These are phyloP conservation scores for Diaprepes abbreviatus DNA, from an alignment of 2,888 invertebrate genomes.

Conservation along the genomic window DNA sequence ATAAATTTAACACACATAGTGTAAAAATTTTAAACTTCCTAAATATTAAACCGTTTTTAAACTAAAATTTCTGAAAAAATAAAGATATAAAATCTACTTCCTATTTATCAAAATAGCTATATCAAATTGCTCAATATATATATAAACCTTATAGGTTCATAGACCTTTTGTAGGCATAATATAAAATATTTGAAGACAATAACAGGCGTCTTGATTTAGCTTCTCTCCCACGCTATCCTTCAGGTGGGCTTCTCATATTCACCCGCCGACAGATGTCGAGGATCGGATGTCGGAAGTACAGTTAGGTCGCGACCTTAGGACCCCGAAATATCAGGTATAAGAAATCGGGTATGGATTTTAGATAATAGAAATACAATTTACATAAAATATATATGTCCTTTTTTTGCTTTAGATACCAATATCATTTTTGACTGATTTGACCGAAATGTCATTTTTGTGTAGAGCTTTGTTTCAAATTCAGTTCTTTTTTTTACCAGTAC, in stretches of 20 bases:
- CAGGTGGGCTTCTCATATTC: conserved; percentile 37
- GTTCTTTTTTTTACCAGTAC: too few relatives aligned
- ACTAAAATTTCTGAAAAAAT: too few relatives aligned
- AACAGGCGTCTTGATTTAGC: conserved; percentile 17
- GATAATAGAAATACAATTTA: not conserved
- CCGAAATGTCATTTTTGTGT: too few relatives aligned
- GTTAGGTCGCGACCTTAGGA: conserved; percentile 14
- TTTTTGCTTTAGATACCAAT: too few relatives aligned
- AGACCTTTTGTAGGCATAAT: conserved; percentile 17
- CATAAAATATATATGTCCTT: too few relatives aligned
- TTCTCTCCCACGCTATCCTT: conserved; percentile 33
- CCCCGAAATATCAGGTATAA: conserved; percentile 21
- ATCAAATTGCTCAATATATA: not conserved
- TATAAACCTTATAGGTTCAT: conserved; percentile 13
- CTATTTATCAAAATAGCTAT: not conserved
- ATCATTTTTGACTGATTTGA: too few relatives aligned
- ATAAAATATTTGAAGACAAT: conserved; percentile 32
- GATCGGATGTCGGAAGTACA: conserved; percentile 31
- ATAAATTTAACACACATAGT: too few relatives aligned
- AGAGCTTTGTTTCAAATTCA: too few relatives aligned
- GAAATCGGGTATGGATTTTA: not conserved
- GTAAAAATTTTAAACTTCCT: too few relatives aligned
- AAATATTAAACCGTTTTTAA: too few relatives aligned
- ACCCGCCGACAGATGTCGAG: conserved; percentile 30
- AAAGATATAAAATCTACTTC: too few relatives aligned